A percentile compares a stretch with the other conserved stretches of the same genome.
Evolutionary conservation across 2,113 vertebrate species (phyloP).

Genomic region (Halcyon malimbica): DNA sequence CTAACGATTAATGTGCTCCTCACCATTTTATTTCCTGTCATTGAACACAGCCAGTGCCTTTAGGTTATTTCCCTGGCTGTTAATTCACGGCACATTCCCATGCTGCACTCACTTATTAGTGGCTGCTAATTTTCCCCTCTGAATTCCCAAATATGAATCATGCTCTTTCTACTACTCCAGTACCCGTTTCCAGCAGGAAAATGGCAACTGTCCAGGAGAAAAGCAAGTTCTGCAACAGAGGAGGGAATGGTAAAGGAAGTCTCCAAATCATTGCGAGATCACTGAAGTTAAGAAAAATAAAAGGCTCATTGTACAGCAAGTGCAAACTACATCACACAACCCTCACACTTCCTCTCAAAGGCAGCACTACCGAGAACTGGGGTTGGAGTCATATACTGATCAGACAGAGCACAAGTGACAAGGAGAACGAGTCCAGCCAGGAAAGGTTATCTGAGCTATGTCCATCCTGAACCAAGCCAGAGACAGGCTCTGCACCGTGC

Average conservation of each 20-base stretch:
- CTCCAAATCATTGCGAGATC: neutral
- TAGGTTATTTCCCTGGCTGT: neutral
- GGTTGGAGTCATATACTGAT: neutral
- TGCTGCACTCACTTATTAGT: neutral
- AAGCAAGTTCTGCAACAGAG: neutral
- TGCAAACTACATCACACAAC: neutral
- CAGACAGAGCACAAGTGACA: neutral
- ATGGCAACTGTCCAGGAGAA: neutral
- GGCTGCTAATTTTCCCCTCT: neutral
- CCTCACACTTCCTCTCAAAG: neutral
- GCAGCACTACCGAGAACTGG: neutral
- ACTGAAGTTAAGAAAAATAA: neutral
- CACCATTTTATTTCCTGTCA: neutral
- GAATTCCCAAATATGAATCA: neutral
- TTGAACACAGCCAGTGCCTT: neutral
- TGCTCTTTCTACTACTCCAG: neutral
- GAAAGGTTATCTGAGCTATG: neutral
- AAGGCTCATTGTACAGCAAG: neutral
- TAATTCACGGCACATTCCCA: neutral
- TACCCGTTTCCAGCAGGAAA: neutral
- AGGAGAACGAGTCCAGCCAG: neutral
- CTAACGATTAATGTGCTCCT: neutral
- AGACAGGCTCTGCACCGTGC: neutral
- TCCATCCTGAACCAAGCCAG: neutral
- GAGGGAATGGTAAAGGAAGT: neutral